phyloP scores from a whole-genome alignment of 2,888 invertebrate genomes.

The Ommatoiulus sabulosus region DNA sequence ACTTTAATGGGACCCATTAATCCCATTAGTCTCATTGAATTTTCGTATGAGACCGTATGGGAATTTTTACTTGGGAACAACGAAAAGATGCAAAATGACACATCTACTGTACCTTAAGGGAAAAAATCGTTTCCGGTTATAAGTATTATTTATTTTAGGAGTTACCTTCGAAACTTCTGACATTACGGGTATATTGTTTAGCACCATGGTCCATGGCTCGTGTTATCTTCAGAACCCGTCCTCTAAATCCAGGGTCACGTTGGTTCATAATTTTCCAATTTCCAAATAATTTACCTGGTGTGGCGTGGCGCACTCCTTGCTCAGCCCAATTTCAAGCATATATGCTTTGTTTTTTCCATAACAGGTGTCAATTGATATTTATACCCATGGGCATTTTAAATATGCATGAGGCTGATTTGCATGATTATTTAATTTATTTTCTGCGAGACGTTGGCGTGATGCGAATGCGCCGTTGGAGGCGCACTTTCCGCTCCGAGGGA shows the following conservation, averaged over 20 bases:
- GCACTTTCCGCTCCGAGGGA: slow-evolving; percentile 24
- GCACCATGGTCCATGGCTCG: too few species aligned
- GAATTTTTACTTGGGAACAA: too few species aligned
- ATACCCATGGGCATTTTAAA: background rate
- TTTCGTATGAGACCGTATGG: too few species aligned
- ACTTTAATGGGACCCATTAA: too few species aligned
- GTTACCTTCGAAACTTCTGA: too few species aligned
- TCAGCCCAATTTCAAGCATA: background rate
- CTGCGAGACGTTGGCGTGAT: background rate
- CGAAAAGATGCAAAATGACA: too few species aligned
- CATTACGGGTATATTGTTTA: too few species aligned
- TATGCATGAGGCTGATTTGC: background rate
- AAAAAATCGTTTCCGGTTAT: too few species aligned
- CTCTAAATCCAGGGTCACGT: background rate
- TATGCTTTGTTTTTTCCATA: background rate
- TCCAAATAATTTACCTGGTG: background rate
- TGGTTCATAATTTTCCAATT: background rate
- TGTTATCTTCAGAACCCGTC: too few species aligned
- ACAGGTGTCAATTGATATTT: background rate
- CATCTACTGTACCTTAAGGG: too few species aligned
- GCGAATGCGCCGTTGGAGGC: background rate
- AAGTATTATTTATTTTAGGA: too few species aligned
- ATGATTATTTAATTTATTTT: slow-evolving; percentile 12
- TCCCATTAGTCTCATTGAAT: too few species aligned
- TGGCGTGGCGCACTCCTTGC: background rate